A percentile compares a stretch with the other conserved stretches of the same genome.
Evolutionary conservation across 2,797 vertebrate genomes (phyloP).

Genomic region (Oreortyx pictus): DNA sequence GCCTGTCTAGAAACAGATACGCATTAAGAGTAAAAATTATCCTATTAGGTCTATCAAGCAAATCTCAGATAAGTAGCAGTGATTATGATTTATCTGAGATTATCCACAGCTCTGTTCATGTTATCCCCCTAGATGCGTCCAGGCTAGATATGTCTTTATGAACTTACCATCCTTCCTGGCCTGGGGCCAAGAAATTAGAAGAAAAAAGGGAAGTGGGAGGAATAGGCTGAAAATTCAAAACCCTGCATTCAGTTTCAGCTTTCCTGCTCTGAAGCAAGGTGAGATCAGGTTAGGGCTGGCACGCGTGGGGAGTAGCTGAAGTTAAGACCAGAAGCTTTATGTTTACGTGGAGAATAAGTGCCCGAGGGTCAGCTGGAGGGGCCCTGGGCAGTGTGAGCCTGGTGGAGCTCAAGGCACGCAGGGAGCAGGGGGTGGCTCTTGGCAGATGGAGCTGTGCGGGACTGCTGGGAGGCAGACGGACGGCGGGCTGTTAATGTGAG

Average conservation of each 20-base stretch:
- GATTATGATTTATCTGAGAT: neutral
- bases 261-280: neutral
- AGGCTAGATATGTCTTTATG: neutral
- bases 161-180: neutral
- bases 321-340: neutral
- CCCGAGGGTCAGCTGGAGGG: accelerated
- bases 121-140: neutral
- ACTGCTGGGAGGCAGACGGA: neutral
- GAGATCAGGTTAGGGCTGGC: neutral
- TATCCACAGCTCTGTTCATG: neutral
- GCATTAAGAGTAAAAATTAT: neutral
- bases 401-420: accelerated
- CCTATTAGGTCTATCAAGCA: neutral
- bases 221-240: neutral
- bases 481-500: neutral
- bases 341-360: neutral
- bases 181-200: neutral
- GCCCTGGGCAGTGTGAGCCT: accelerated
- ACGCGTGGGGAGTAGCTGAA: accelerated
- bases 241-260: neutral
- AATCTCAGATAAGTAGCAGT: neutral
- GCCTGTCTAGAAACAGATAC: neutral
- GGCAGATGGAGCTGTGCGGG: accelerated
- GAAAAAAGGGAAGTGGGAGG: accelerated
- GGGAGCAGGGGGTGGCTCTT: neutral